These are phyloP conservation scores for Charaxes varanes DNA, from an alignment of 1,140 invertebrate species.

Conservation along the genomic window DNA sequence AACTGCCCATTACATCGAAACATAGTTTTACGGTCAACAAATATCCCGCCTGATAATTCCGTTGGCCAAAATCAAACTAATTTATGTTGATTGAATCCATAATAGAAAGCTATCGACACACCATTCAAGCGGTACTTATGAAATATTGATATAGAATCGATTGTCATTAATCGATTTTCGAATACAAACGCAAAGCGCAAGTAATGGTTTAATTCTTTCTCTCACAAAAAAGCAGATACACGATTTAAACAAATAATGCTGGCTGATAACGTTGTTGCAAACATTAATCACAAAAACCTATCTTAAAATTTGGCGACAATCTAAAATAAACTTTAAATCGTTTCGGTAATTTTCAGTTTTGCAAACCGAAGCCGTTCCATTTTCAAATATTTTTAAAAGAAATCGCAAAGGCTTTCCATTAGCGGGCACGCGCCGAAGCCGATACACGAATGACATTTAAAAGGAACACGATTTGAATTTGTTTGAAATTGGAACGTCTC, in stretches of 20 bases:
- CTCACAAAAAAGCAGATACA: neutral
- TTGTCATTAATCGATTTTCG: slow-evolving; percentile 60
- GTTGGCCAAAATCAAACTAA: slow-evolving; percentile 61
- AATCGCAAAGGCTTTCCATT: slow-evolving; percentile 63
- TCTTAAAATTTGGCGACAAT: slow-evolving; percentile 2
- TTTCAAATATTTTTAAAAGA: slow-evolving; percentile 13
- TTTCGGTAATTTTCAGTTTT: slow-evolving; percentile 9
- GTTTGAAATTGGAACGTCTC: slow-evolving; percentile 61
- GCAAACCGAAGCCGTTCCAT: slow-evolving; percentile 1
- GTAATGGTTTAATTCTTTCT: slow-evolving; percentile 64
- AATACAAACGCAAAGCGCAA: slow-evolving; percentile 38
- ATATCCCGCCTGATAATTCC: slow-evolving; percentile 38
- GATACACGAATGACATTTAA: slow-evolving; percentile 68
- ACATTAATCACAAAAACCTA: slow-evolving; percentile 24
- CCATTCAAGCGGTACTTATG: slow-evolving; percentile 30
- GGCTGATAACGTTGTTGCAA: slow-evolving; percentile 52
- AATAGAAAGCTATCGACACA: slow-evolving; percentile 65
- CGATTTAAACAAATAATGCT: slow-evolving; percentile 40
- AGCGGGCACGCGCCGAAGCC: slow-evolving; percentile 61
- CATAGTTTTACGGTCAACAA: slow-evolving; percentile 46
- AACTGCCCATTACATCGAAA: slow-evolving; percentile 43
- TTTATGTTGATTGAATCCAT: slow-evolving; percentile 69
- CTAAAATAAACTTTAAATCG: slow-evolving; percentile 24
- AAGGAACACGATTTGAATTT: slow-evolving; percentile 60
- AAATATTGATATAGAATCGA: slow-evolving; percentile 40